Percentiles rank a stretch among this genome's conserved stretches.
These are phyloP conservation scores for Papilio demoleus DNA, from an alignment of 2,888 invertebrate species.

Conservation along the genomic window DNA sequence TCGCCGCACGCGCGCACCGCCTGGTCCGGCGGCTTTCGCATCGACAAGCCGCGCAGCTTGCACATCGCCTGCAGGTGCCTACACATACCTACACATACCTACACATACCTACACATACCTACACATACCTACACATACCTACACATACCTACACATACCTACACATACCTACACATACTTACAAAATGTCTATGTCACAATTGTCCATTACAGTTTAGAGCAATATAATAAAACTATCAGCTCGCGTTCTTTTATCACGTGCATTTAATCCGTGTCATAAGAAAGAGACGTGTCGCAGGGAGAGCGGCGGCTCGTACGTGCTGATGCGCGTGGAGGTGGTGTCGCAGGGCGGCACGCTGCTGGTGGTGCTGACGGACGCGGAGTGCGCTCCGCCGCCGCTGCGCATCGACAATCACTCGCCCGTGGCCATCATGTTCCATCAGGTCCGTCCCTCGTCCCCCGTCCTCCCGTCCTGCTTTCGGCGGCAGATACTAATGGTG, in stretches of 20 bases:
- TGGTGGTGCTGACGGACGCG: slow-evolving; percentile 96
- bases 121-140: too few species aligned
- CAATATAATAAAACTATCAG: neutral
- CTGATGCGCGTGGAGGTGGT: slow-evolving; percentile 96
- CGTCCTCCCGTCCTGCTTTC: too few species aligned
- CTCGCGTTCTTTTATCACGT: neutral
- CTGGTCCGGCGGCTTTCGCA: slow-evolving; percentile 97
- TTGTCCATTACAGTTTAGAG: slow-evolving; percentile 19
- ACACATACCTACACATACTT: too few species aligned
- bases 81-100: too few species aligned
- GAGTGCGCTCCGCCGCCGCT: slow-evolving; percentile 97
- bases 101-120: too few species aligned
- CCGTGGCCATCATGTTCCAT: slow-evolving; percentile 93
- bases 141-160: too few species aligned
- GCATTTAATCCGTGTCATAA: too few species aligned
- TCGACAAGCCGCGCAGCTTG: slow-evolving; percentile 92
- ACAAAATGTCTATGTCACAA: too few species aligned
- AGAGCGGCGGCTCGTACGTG: slow-evolving; percentile 90
- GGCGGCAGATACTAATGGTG: neutral
- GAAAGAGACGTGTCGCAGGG: slow-evolving; percentile 75
- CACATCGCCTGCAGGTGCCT: slow-evolving; percentile 93
- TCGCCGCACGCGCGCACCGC: slow-evolving; percentile 84
- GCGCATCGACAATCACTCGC: slow-evolving; percentile 96
- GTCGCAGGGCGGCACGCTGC: slow-evolving; percentile 94
- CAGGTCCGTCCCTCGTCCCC: slow-evolving; percentile 81